Base-by-base conservation (phyloP, 2,797 vertebrate species). In the Sciurus carolinensis region DNA sequence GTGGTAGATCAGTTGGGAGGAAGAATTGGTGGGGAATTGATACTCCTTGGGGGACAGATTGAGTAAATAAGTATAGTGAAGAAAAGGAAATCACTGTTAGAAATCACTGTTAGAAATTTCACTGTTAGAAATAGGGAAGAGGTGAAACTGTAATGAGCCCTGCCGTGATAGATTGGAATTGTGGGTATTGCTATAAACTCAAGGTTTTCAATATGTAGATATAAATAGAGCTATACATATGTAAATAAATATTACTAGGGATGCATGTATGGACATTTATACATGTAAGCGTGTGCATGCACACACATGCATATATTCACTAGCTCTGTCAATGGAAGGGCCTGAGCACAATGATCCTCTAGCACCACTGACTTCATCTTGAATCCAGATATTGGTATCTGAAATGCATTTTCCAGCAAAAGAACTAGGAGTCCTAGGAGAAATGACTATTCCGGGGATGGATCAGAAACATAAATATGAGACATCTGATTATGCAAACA, bases 1-100 rank as follows among this genome's bases (percentile, higher is more conserved):
- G 0, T 36, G 12, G 75, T 1, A 0, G 18, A 66, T 14, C 7
- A 8, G 18, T 3, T 0, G 15, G 36, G 26, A 0, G 6, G 36
- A 13, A 9, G 13, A 13, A 69, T 9, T 33, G 2, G 7, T n/a
- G 28, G 47, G 67, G n/a, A 36, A 64, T 7, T 62, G 30, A n/a
- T 77, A 77, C 67, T 10, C 33, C 13, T 11, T 39, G 39, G 28
- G 26, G 13, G 33, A 17, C 39, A 52, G 26, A 89, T 26, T 50
- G 30, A 73, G 57, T 67, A 77, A 24, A 30, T 39, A 84, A 80
- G 30, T 71, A 13, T 7, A 17, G 5, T 2, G 28, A 93, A 54
- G 52, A 14, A 12, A 85, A 62, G 72, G 24, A 47, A 81, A 7
- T 28, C 2, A 13, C 4, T 36, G 36, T 36, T 36, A 36, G 36